Percentiles rank a stretch among this genome's conserved stretches.
Conservation (phyloP, 2,113 vertebrate genomes). For the Struthidea cinerea region DNA sequence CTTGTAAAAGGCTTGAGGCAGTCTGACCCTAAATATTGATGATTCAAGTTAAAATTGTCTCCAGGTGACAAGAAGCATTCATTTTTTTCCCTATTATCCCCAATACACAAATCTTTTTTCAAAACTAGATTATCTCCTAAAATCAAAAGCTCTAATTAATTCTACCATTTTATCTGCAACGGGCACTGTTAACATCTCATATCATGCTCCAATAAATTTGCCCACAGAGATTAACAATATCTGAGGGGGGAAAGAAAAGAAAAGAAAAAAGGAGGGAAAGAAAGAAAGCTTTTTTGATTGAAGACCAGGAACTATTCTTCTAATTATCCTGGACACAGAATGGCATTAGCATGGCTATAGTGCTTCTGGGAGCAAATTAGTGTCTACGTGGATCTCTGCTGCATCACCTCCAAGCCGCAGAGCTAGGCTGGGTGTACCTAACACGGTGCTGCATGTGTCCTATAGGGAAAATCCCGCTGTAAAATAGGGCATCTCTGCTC, state of each 20-base stretch:
- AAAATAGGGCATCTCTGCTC: background rate
- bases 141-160: slow-evolving; percentile 57
- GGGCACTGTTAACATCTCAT: slow-evolving; percentile 28
- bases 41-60: background rate
- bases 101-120: slow-evolving; percentile 1
- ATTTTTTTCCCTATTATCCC: background rate
- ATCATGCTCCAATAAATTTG: slow-evolving; percentile 61
- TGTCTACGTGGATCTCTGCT: background rate
- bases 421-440: background rate
- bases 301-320: background rate
- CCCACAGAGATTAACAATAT: slow-evolving; percentile 40
- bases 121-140: slow-evolving; percentile 17
- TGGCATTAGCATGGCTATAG: background rate
- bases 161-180: slow-evolving; percentile 42
- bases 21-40: slow-evolving; percentile 8
- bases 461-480: background rate
- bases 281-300: background rate
- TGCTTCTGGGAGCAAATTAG: background rate
- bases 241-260: background rate
- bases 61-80: background rate
- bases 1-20: background rate
- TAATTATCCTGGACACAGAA: background rate
- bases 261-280: fast-evolving
- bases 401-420: background rate
- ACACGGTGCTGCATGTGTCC: background rate